These are phyloP conservation scores for Malacosoma neustria DNA, from an alignment of 2,888 invertebrate species.

Conservation along the genomic window DNA sequence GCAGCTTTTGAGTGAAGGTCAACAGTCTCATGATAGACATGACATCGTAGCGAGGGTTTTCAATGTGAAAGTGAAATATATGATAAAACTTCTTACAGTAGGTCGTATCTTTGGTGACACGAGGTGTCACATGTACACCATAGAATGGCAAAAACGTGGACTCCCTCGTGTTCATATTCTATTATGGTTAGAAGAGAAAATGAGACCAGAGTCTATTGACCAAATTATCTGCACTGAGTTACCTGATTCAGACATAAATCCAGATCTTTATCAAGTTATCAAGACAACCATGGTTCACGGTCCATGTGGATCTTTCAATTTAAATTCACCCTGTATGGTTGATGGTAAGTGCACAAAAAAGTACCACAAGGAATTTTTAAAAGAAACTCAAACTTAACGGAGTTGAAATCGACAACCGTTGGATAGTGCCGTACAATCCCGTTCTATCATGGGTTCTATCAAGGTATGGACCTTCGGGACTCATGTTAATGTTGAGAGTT, in stretches of 20 bases:
- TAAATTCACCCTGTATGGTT: conserved; percentile 13
- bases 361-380: conserved; percentile 6
- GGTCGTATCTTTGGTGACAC: conserved; percentile 1
- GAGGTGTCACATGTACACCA: conserved; percentile 7
- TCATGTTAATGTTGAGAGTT: conserved; percentile 31
- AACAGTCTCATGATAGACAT: conserved; percentile 1
- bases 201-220: conserved; percentile 1
- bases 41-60: conserved; percentile 8
- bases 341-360: conserved; percentile 9
- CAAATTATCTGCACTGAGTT: conserved; percentile 7
- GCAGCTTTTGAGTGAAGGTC: neutral
- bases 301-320: conserved; percentile 13
- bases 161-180: conserved; percentile 6
- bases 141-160: conserved; percentile 12
- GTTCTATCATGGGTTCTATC: no score
- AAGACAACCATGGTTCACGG: conserved; percentile 17
- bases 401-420: conserved; percentile 12
- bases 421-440: conserved; percentile 17
- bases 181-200: conserved; percentile 5
- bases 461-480: conserved; percentile 12
- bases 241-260: conserved; percentile 8
- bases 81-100: conserved; percentile 1
- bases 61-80: conserved; percentile 1
- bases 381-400: conserved; percentile 6
- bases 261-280: conserved; percentile 9